Conservation (phyloP, 2,797 vertebrate species). For the Typhlichthys eigenmanni region DNA sequence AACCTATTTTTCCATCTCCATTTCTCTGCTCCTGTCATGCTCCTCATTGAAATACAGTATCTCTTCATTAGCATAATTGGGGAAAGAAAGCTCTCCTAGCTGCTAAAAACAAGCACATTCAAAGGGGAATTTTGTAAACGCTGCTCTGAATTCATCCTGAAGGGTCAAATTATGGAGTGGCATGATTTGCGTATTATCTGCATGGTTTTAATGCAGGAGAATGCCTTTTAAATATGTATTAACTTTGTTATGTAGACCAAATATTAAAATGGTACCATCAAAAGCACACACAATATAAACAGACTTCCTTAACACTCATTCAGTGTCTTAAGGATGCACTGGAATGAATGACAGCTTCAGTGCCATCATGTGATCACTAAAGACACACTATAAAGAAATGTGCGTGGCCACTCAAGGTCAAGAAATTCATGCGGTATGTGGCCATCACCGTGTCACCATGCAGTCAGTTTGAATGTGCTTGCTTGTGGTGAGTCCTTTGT, state of each 20-base stretch:
- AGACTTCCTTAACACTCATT: too few species aligned
- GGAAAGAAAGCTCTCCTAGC: constrained; percentile 30
- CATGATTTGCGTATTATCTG: constrained; percentile 41
- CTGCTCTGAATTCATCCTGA: constrained; percentile 28
- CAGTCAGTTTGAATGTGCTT: too few species aligned
- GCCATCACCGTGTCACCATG: too few species aligned
- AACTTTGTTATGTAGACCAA: constrained; percentile 44
- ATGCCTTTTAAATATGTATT: constrained; percentile 41
- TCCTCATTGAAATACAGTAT: constrained; percentile 33
- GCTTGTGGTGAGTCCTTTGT: too few species aligned
- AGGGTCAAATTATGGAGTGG: constrained; percentile 22
- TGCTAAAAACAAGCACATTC: constrained; percentile 42
- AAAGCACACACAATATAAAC: too few species aligned
- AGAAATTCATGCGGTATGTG: too few species aligned
- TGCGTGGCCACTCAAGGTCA: too few species aligned
- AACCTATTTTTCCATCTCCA: constrained; percentile 45
- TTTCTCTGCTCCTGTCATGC: constrained; percentile 28
- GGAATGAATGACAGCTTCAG: too few species aligned
- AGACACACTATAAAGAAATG: too few species aligned
- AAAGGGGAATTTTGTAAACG: constrained; percentile 41
- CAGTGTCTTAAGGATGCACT: too few species aligned
- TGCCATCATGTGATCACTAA: too few species aligned
- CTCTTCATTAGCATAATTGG: constrained; percentile 44
- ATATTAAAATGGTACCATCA: too few species aligned
- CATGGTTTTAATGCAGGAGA: constrained; percentile 20